These are phyloP conservation scores for Falco naumanni DNA, from an alignment of 2,797 vertebrate genomes.

Conservation along the genomic window DNA sequence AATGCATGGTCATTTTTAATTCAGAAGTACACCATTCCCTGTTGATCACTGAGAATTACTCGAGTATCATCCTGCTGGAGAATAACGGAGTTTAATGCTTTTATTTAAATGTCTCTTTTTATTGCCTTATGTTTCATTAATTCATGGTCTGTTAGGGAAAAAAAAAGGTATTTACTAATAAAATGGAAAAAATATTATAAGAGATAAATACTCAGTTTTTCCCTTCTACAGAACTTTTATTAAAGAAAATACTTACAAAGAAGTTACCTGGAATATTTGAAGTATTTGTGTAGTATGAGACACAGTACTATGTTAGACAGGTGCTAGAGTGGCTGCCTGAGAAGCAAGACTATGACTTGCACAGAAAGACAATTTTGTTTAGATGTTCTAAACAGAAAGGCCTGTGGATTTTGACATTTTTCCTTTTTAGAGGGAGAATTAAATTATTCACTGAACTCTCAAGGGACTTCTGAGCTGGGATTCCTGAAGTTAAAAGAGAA, in stretches of 20 bases:
- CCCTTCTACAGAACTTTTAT: background rate
- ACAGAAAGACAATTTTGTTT: conserved; percentile 1
- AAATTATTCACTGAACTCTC: conserved; percentile 39
- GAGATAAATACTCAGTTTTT: background rate
- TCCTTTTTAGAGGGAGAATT: conserved; percentile 2
- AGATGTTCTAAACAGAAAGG: conserved; percentile 19
- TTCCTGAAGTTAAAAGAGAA: conserved; percentile 32
- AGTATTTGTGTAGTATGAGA: background rate
- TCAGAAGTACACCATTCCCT: background rate
- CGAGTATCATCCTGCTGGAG: background rate
- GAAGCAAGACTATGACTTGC: background rate
- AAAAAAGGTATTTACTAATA: background rate
- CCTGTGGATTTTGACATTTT: conserved; percentile 29
- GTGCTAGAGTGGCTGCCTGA: background rate
- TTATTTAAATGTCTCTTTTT: background rate
- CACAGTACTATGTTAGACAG: background rate
- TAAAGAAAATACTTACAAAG: background rate
- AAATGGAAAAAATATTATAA: background rate
- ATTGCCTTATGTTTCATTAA: background rate
- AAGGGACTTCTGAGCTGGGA: background rate
- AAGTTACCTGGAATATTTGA: background rate
- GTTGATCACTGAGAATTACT: background rate
- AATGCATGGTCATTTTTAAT: background rate
- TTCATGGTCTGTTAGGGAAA: background rate
- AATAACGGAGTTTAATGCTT: background rate